These are phyloP conservation scores for Heteropelma amictum DNA, from an alignment of 2,888 invertebrate genomes.

Conservation along the genomic window DNA sequence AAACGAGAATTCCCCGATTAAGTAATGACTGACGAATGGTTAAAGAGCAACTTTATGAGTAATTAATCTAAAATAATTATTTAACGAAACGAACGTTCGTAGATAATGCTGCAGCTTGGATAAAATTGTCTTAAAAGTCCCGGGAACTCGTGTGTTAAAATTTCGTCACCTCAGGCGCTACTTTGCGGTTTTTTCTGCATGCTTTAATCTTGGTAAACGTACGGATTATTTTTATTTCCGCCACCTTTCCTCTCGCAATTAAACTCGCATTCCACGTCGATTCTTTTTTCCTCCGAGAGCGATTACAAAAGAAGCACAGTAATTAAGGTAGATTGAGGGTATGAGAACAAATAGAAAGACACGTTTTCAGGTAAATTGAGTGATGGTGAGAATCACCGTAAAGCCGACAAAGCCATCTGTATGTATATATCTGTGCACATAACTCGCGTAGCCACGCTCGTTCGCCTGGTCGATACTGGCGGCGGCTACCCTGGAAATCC, in stretches of 20 bases:
- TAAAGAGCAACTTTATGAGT: too few relatives aligned
- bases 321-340: conserved; percentile 1
- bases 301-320: conserved; percentile 23
- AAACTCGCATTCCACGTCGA: neutral
- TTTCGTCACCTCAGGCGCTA: too few relatives aligned
- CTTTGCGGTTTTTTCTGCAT: too few relatives aligned
- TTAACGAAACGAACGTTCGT: too few relatives aligned
- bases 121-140: too few relatives aligned
- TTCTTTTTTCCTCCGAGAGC: neutral
- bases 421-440: conserved; percentile 7
- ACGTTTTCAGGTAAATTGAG: conserved; percentile 24
- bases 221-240: neutral
- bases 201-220: too few relatives aligned
- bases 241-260: conserved; percentile 11
- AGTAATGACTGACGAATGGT: too few relatives aligned
- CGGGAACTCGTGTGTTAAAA: too few relatives aligned
- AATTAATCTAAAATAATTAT: too few relatives aligned
- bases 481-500: conserved; percentile 67
- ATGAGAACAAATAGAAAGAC: conserved; percentile 2
- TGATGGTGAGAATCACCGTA: conserved; percentile 40
- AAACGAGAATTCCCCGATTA: too few relatives aligned
- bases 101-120: too few relatives aligned
- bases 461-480: conserved; percentile 72
- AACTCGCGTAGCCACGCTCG: conserved; percentile 54
- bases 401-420: conserved; percentile 26